Percentiles rank a stretch among this genome's conserved stretches.
phyloP scores from a whole-genome alignment of 1,140 invertebrate genomes.

The Panagrolaimus sp. region DNA sequence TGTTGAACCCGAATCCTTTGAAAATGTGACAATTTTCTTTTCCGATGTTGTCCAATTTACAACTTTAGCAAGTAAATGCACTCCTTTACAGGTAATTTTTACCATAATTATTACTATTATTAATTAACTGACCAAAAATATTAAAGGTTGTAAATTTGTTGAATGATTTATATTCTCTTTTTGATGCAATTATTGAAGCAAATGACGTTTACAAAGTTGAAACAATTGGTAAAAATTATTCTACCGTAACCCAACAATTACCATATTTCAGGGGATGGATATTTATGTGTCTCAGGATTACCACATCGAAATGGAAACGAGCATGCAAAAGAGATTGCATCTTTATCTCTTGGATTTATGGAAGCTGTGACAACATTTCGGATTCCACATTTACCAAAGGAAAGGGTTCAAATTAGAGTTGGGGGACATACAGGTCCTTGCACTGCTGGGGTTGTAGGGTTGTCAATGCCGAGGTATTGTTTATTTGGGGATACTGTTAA shows the following conservation, averaged over 20 bases:
- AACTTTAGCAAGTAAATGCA: constrained; percentile 73
- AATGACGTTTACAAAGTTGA: constrained; percentile 71
- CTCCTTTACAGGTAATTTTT: constrained; percentile 75
- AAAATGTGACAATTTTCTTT: constrained; percentile 43
- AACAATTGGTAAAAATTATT: constrained; percentile 47
- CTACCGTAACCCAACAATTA: too few species aligned
- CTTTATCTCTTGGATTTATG: constrained; percentile 31
- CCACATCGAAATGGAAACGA: constrained; percentile 64
- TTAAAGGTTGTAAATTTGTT: constrained; percentile 85
- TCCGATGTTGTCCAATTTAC: constrained; percentile 80
- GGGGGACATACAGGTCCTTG: constrained; percentile 37
- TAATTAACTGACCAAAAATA: too few species aligned
- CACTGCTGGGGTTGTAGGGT: constrained; percentile 64
- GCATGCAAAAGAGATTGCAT: constrained; percentile 66
- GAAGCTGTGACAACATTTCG: constrained; percentile 24
- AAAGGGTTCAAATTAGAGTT: constrained; percentile 72
- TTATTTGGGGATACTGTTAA: constrained; percentile 68
- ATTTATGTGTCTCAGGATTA: constrained; percentile 71
- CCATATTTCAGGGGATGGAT: too few species aligned
- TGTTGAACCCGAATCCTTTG: constrained; percentile 45
- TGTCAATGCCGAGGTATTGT: constrained; percentile 80
- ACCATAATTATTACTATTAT: too few species aligned
- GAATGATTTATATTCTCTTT: constrained; percentile 75
- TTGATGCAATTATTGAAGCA: constrained; percentile 72
- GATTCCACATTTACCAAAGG: constrained; percentile 66